Base-by-base conservation (phyloP, 2,113 vertebrate species). In the Cyphomyrus plagiostoma region DNA sequence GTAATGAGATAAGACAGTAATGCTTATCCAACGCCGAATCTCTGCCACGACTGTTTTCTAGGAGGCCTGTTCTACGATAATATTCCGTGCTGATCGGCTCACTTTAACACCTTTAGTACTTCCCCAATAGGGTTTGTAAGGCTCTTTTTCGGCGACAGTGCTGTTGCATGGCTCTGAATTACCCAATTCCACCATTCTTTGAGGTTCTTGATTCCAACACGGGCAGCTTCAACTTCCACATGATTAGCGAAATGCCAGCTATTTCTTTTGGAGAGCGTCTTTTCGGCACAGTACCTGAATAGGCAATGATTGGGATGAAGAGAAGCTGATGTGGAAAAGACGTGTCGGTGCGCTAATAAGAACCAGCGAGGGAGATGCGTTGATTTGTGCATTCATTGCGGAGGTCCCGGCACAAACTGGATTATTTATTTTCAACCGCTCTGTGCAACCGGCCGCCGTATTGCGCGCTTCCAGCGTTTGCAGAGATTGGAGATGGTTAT, bases 201-300 rank as follows among this genome's bases (percentile, higher is more conserved):
- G 66, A 19, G 66, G 62, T 30, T 77, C 26, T 50, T 74, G 10
- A 77, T 35, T 49, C 45, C n/a, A 48, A 21, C 23, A 48, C 45
- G 48, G 87, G 45, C 62, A 48, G 53, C 62, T 30, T 88, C n/a
- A 88, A 77, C 88, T n/a, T 88, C 74, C 85, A 30, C 19, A 88
- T 62, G 86, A 87, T 91, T 91, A 92, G 86, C 90, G 87, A 86
- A 89, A 88, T 77, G 58, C 49, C 82, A 49, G 56, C 89, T 80
- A 86, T 90, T 89, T 19, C 48, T 82, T 87, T 35, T 45, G 86
- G 82, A 52, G 35, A 70, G 45, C 45, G 15, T 26, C 83, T 87
- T 49, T 53, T 48, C 62, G 23, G 66, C 45, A 35, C 80, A 30
- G 45, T 70, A 91, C 92, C 92, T 92, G 90, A 90, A 93, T 90